Evolutionary conservation across 2,797 vertebrate species (phyloP).

Genomic region (Pseudomugil tenellus): DNA sequence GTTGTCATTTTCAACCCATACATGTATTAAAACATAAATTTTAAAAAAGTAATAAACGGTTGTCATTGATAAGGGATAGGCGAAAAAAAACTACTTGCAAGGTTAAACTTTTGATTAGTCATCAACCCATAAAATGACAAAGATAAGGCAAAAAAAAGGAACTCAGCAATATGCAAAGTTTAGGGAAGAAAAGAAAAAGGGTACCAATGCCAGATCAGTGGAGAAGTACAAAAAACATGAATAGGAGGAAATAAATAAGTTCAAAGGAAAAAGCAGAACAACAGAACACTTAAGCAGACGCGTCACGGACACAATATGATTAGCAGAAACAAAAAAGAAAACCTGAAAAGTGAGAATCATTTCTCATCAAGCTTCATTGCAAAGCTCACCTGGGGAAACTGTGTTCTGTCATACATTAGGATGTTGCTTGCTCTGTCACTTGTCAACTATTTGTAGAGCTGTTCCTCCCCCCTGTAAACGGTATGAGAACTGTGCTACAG

Average conservation of each 20-base stretch:
- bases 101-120: background rate
- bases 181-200: constrained; percentile 30
- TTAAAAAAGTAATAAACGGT: constrained; percentile 12
- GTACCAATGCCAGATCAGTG: constrained; percentile 23
- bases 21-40: no score
- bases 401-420: background rate
- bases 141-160: constrained; percentile 33
- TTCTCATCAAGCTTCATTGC: background rate
- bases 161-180: background rate
- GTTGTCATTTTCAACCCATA: background rate
- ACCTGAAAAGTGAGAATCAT: background rate
- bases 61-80: background rate
- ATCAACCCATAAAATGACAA: background rate
- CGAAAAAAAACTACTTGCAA: constrained; percentile 7
- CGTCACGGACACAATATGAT: background rate
- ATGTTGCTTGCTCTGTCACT: background rate
- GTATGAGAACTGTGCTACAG: background rate
- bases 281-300: background rate
- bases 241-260: constrained; percentile 20
- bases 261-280: background rate
- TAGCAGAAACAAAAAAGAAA: background rate
- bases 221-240: constrained; percentile 9
- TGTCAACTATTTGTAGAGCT: background rate
- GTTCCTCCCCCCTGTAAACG: background rate
- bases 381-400: background rate